Percentiles rank a stretch among this genome's conserved stretches.
Evolutionary conservation across 2,113 vertebrate species (phyloP).

Genomic region (Pan troglodytes): NHGRI_mPanTro3-v2.1_pri NC_072398.2:8215501-8216000

Average conservation of each 20-base stretch:
- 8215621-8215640: not conserved
- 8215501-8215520: not conserved
- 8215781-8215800: not conserved
- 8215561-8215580: not conserved
- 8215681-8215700: not conserved
- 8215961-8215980: not conserved
- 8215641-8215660: not conserved
- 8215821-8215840: not conserved
- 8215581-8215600: not conserved
- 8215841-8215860: not conserved
- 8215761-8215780: not conserved
- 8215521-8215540: not conserved
- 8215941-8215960: not conserved
- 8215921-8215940: conserved; percentile 3
- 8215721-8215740: not conserved
- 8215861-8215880: not conserved
- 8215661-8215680: conserved; percentile 1
- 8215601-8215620: not conserved
- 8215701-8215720: not conserved
- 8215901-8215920: not conserved
- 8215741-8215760: not conserved
- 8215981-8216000: not conserved
- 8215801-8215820: not conserved
- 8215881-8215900: not conserved
- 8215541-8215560: not conserved